These are phyloP conservation scores for Drosophila mercatorum DNA, from an alignment of 2,888 invertebrate genomes.

Conservation along the genomic window DNA sequence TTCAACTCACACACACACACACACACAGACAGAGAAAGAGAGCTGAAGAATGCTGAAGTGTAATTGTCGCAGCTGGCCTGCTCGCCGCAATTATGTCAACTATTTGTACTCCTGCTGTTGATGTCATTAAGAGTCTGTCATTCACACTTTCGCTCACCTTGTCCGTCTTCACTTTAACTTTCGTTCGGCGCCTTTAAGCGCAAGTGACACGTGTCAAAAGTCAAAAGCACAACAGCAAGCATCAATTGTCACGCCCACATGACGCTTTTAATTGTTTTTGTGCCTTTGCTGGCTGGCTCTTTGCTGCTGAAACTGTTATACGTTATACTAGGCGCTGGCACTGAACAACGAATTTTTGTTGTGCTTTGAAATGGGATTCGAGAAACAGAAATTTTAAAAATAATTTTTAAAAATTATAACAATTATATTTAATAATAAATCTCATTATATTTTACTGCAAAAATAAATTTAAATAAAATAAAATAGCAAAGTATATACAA, in stretches of 20 bases:
- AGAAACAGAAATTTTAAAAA: not conserved
- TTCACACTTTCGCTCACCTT: constrained; percentile 29
- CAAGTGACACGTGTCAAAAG: constrained; percentile 72
- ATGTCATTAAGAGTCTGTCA: constrained; percentile 56
- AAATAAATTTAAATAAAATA: not conserved
- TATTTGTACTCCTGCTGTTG: constrained; percentile 33
- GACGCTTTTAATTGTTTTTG: constrained; percentile 65
- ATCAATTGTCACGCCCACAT: constrained; percentile 52
- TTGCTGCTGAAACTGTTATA: not conserved
- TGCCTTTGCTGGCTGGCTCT: not conserved
- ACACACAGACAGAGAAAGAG: not conserved
- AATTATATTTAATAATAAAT: not conserved
- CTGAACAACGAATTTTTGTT: not conserved
- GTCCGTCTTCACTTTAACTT: constrained; percentile 30
- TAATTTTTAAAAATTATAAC: not conserved
- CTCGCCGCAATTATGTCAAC: constrained; percentile 45
- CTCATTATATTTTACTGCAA: not conserved
- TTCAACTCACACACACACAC: constrained; percentile 1
- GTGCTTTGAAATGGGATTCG: not conserved
- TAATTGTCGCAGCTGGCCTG: constrained; percentile 35
- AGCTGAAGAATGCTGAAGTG: constrained; percentile 27
- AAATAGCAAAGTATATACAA: too few relatives aligned
- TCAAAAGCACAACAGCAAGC: constrained; percentile 34
- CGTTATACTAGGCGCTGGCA: not conserved
- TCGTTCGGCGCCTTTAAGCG: constrained; percentile 35